Base-by-base conservation (phyloP, 2,888 invertebrate genomes). In the Heliconius erato region DNA sequence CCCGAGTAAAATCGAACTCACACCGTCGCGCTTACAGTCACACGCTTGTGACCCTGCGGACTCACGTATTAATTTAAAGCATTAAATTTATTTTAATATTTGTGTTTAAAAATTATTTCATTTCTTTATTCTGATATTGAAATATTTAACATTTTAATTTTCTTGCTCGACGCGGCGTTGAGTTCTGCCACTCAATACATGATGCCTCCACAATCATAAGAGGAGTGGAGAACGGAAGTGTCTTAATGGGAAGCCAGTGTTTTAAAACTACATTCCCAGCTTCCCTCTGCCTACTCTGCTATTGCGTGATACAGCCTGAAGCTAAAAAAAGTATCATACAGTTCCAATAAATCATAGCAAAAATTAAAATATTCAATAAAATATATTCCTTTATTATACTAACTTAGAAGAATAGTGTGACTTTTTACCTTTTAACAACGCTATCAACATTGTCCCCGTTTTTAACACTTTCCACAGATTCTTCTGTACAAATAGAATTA, bases 401-500 rank as follows among this genome's bases (percentile, higher is more conserved):
- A 5, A 32, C 3, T 32, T 32, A 32, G 32, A 32, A 54, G 44
- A 14, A 12, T n/a, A 69, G 11, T 12, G n/a, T 11, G 11, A 40
- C 26, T 14, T 6, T 76, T 54, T 68, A 83, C 83, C 82, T 82
- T 74, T 78, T 79, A 26, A 82, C 82, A 12, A 84, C 77, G 28
- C 76, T 67, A 1, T 76, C 65, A 67, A 67, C n/a, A 12, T 28
- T 40, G 2, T 67, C n/a, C 68, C 19, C 35, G 40, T 49, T 68
- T 7, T 54, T 19, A 78, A 1, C 19, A 44, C 5, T 28, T 12
- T 65, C 26, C 19, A 65, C 28, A 44, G 26, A 1, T 40, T 44
- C 67, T 67, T 67, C 28, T 49, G 49, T 54, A n/a, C 28, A 67
- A 28, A 28, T 28, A 28, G 67, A 19, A 16, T 67, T 28, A 16